Evolutionary conservation across 2,113 vertebrate genomes (phyloP), one percentile per base, ranked within the genome.

Genomic region (Acanthochromis polyacanthus): DNA sequence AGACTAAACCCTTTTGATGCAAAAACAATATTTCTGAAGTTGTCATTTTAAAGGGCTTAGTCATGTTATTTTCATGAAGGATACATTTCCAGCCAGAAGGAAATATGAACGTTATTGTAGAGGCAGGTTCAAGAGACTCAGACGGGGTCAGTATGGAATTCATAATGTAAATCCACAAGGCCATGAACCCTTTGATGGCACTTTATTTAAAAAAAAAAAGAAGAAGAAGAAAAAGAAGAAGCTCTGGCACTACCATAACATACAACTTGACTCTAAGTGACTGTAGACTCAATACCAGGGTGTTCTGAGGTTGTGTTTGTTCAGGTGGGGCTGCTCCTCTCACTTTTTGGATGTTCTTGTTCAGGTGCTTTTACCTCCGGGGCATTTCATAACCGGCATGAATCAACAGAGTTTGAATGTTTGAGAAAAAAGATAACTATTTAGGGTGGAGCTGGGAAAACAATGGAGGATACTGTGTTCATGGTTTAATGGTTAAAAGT

Each of bases 41-140:
- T 46, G 75, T 85, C 62, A 83, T 91, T 83, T 86, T 19, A 75
- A 90, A 73, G 45, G 81, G 76, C 58, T 67, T 83, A 78, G 56
- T 53, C 2, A 10, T 28, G 70, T 74, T 80, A 17, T 78, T 75
- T 86, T 64, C 32, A 74, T 55, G 51, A 56, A 61, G 58, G 60
- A 73, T 20, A 72, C 57, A 0, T 14, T 48, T 46, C 48, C 17
- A 75, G 75, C 43, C 75, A 60, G 66, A 52, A 66, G 71, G 78
- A 82, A 85, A 67, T 66, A 77, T 80, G 57, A 23, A 28, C 23
- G 48, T 55, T 82, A 75, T 73, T 70, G 77, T 58, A 60, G 19
- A 40, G 25, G 17, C 9, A 14, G 66, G 52, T 61, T 68, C 68
- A 72, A 22, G 32, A 71, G 78, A 36, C 65, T 73, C 67, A 88